Evolutionary conservation across 35 echinoderm and acorn worm species (phyloP).

Genomic region (Anneissia japonica): DNA sequence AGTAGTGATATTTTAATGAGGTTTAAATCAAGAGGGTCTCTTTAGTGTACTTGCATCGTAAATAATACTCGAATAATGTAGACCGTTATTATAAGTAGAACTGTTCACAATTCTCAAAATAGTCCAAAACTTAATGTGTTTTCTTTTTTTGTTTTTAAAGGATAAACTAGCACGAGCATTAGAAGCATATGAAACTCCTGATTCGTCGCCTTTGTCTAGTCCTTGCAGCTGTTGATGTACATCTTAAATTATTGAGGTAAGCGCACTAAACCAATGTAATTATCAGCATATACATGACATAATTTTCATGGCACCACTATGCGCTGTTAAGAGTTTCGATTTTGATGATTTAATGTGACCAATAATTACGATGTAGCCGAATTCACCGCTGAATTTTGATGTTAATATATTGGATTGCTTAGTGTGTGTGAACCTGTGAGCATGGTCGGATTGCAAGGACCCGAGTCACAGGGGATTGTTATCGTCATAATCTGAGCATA

Average conservation of each 20-base stretch:
- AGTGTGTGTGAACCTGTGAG: background rate
- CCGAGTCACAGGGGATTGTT: background rate
- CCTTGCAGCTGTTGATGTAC: background rate
- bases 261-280: background rate
- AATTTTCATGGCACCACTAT: background rate
- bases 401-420: background rate
- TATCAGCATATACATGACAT: background rate
- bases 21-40: too few species aligned
- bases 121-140: background rate
- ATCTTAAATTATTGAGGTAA: background rate
- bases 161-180: background rate
- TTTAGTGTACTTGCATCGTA: too few species aligned
- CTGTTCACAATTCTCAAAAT: too few species aligned
- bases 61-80: too few species aligned
- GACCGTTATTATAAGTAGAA: too few species aligned
- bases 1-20: too few species aligned
- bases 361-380: background rate
- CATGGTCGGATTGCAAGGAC: background rate
- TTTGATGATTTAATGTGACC: background rate
- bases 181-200: background rate
- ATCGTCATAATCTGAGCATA: background rate
- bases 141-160: background rate
- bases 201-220: background rate
- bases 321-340: background rate
- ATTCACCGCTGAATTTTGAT: background rate